phyloP scores from a whole-genome alignment of 2,113 vertebrate genomes.

The Epinephelus moara region DNA sequence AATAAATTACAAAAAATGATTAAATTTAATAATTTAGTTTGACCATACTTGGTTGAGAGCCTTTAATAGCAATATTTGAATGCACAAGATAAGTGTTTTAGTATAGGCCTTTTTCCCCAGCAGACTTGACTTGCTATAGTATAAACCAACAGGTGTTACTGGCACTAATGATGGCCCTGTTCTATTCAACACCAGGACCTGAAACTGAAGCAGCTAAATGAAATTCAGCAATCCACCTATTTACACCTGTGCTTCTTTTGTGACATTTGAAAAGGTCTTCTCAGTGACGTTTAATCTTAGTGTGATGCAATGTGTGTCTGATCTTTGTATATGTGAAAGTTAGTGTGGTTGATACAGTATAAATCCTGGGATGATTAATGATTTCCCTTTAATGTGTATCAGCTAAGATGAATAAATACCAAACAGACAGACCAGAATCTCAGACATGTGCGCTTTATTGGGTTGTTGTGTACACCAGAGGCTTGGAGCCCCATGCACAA shows the following conservation, averaged over 20 bases:
- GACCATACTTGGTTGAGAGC: background rate
- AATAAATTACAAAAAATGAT: too few species aligned
- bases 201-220: background rate
- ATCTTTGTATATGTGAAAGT: background rate
- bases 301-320: too few species aligned
- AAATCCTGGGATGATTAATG: background rate
- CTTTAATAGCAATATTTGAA: too few species aligned
- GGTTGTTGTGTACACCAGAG: conserved; percentile 90
- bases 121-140: background rate
- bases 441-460: conserved; percentile 95
- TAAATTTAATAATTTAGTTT: background rate
- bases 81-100: too few species aligned
- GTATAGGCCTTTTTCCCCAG: background rate
- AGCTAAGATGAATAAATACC: conserved; percentile 6
- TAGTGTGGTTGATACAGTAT: background rate
- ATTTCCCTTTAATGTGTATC: background rate
- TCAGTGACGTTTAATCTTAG: background rate
- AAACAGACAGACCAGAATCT: conserved; percentile 47
- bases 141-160: background rate
- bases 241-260: background rate
- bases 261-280: background rate
- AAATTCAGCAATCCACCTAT: background rate
- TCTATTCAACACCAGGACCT: background rate
- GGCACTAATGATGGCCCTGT: background rate
- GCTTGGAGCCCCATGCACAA: conserved; percentile 84